Base-by-base conservation (phyloP, 2,888 invertebrate genomes). In the Orchesellides sinensis region DNA sequence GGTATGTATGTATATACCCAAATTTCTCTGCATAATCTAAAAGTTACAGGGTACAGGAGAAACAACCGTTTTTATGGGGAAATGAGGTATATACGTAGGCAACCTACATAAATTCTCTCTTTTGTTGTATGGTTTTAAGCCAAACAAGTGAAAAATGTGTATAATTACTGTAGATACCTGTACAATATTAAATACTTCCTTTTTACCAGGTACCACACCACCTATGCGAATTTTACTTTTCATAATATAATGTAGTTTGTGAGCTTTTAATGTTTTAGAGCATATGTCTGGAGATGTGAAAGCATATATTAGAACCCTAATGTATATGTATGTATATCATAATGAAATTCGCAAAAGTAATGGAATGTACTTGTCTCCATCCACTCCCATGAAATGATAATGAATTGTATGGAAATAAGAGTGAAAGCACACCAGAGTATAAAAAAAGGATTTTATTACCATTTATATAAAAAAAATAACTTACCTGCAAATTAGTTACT, bases 171-270 rank as follows among this genome's bases (percentile, higher is more conserved):
- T n/a, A 8, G 12, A 21, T 8, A 52, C 17, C 52, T 17, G 52
- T 2, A 23, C 17, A 75, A 63, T 75, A 75, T 75, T 75, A 75
- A 75, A 75, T 52, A 54, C 65, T 75, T 75, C 74, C 74, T 75
- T 32, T n/a, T 66, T 63, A 27, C 35, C 21, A n/a, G n/a, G n/a
- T n/a, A n/a, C n/a, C n/a, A n/a, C n/a, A n/a, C n/a, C n/a, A n/a
- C n/a, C n/a, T n/a, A n/a, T n/a, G n/a, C n/a, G n/a, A n/a, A n/a
- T n/a, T 54, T 52, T 54, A 75, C 65, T 56, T 56, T 56, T n/a
- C n/a, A n/a, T n/a, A n/a, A n/a, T n/a, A n/a, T n/a, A n/a, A n/a
- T n/a, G n/a, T n/a, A n/a, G n/a, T n/a, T n/a, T n/a, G n/a, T n/a
- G n/a, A n/a, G n/a, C n/a, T n/a, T n/a, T n/a, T n/a, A n/a, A n/a